Percentiles rank a stretch among this genome's conserved stretches.
These are phyloP conservation scores for Pemphigus obesinymphae DNA, from an alignment of 1,140 invertebrate genomes.

Conservation along the genomic window DNA sequence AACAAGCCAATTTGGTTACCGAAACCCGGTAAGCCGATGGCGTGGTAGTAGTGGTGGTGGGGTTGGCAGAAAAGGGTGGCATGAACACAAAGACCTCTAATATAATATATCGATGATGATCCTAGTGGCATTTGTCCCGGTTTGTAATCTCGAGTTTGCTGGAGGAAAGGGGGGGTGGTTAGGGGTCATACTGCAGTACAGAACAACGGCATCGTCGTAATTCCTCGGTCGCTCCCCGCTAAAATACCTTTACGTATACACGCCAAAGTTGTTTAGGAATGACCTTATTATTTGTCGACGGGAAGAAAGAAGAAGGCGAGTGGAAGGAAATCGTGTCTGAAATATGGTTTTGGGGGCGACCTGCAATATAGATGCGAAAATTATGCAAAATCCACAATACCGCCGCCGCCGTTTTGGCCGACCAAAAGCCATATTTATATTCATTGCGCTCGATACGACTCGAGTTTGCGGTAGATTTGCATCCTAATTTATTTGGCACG, in stretches of 20 bases:
- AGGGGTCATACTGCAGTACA: no score
- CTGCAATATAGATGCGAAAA: conserved; percentile 43
- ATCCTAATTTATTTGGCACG: conserved; percentile 22
- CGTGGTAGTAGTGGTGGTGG: neutral
- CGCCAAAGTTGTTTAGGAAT: conserved; percentile 26
- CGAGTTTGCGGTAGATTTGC: conserved; percentile 35
- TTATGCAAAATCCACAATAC: conserved; percentile 38
- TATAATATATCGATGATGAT: neutral
- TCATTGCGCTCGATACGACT: conserved; percentile 19
- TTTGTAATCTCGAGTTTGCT: conserved; percentile 15
- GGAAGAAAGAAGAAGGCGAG: neutral
- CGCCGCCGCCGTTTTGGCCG: neutral
- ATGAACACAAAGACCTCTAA: neutral
- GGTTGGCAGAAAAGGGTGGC: neutral
- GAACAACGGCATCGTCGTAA: neutral
- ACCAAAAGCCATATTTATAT: conserved; percentile 32
- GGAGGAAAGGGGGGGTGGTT: no score
- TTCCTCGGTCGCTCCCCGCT: neutral
- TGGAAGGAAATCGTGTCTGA: neutral
- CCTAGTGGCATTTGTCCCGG: conserved; percentile 1
- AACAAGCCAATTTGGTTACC: neutral
- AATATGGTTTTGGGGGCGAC: conserved; percentile 35
- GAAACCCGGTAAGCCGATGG: neutral
- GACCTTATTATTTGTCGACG: conserved; percentile 29
- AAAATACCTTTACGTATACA: neutral